phyloP scores from a whole-genome alignment of 2,888 invertebrate species.

The Eilema sororculum region DNA sequence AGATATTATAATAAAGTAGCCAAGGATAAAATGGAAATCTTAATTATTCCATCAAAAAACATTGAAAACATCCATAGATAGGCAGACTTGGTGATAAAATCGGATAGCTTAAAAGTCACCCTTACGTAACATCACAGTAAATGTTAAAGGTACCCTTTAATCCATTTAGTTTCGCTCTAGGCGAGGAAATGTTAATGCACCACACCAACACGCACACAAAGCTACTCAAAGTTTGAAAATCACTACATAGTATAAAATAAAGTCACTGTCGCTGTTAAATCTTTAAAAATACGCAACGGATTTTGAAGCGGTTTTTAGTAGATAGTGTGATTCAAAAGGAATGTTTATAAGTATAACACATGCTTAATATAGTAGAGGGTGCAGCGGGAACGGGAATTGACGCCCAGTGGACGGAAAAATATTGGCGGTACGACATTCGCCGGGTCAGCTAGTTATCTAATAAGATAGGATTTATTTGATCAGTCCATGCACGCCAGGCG shows the following conservation, averaged over 20 bases:
- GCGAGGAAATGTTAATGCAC: constrained; percentile 61
- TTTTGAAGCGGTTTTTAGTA: no score
- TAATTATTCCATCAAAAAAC: not conserved
- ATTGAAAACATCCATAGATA: not conserved
- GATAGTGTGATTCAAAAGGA: no score
- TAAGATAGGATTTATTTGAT: no score
- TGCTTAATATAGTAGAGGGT: no score
- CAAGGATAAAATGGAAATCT: not conserved
- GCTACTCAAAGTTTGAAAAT: constrained; percentile 56
- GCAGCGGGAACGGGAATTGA: no score
- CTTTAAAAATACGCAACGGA: no score
- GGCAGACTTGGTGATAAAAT: not conserved
- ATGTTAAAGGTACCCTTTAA: constrained; percentile 51
- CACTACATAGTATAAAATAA: not conserved
- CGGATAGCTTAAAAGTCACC: constrained; percentile 23
- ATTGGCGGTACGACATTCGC: no score
- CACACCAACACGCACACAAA: constrained; percentile 34
- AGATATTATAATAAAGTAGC: not conserved
- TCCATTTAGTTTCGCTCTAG: constrained; percentile 51
- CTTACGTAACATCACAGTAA: constrained; percentile 44
- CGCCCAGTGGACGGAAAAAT: no score
- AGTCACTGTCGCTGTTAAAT: no score
- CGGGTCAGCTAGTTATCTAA: no score
- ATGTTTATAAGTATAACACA: no score
- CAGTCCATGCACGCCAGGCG: no score